A percentile compares a stretch with the other conserved stretches of the same genome.
phyloP scores from a whole-genome alignment of 2,797 vertebrate species.

The Sternotherus odoratus region DNA sequence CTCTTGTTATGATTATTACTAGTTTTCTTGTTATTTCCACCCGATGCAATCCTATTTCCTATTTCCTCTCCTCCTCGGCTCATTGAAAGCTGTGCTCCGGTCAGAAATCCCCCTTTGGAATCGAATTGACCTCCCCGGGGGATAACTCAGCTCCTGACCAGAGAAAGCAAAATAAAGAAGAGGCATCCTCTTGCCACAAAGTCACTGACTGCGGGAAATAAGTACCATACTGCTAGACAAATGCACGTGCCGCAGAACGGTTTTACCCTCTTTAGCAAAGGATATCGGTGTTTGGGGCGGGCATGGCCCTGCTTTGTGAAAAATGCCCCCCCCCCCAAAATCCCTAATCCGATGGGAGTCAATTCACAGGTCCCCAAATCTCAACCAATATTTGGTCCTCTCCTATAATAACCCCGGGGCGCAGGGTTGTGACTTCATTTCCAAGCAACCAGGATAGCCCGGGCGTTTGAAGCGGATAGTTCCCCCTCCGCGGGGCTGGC shows the following conservation, averaged over 20 bases:
- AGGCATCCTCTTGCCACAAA: neutral
- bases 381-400: neutral
- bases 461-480: no score
- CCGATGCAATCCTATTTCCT: neutral
- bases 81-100: neutral
- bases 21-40: no score
- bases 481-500: neutral
- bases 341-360: neutral
- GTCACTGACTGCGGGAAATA: no score
- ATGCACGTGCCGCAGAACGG: neutral
- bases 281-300: neutral
- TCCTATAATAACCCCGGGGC: neutral
- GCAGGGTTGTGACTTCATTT: fast-evolving
- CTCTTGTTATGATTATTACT: no score
- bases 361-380: neutral
- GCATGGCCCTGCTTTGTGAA: neutral
- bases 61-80: neutral
- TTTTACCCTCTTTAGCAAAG: neutral
- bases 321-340: neutral
- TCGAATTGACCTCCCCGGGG: neutral
- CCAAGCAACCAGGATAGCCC: no score
- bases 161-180: neutral
- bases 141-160: neutral
- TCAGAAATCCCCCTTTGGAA: neutral
- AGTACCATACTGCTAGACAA: neutral